Evolutionary conservation across 2,888 invertebrate species (phyloP), one percentile per base, ranked within the genome.

Genomic region (Mesoligia furuncula): DNA sequence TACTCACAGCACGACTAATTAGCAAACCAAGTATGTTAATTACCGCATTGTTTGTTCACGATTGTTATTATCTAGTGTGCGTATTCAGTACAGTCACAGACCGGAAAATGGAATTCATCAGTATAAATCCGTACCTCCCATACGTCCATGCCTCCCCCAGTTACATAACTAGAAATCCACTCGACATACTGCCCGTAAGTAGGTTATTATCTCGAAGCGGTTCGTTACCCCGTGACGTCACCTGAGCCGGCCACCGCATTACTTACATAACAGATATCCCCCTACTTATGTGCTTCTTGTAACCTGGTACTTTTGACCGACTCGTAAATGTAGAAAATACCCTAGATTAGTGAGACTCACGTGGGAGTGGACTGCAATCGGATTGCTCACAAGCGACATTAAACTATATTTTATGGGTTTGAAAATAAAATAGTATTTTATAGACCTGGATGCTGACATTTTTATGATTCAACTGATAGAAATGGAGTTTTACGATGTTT

Each of bases 121-220:
- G 62, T 36, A 77, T 65, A 74, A 84, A 81, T 77, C 66, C 27
- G 20, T 31, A 62, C 64, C 27, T 69, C 59, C 36, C 8, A 59
- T 51, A 69, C 36, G n/a, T 59, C 62, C 31, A 80, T 82, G 66
- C 42, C 24, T 45, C 31, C 76, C 75, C 75, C 17, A 15, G 80
- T 80, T 72, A 84, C 64, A 74, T 75, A 84, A 79, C 76, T 79
- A 76, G 75, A 77, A 83, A 80, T 78, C 79, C 80, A 78, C 83
- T 85, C 78, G 73, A 72, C 75, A 75, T 73, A 73, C 73, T 72
- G 71, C 39, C 76, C 72, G 79, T 85, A 88, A 88, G 87, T 87
- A 88, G 87, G 85, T 87, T 88, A 88, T 87, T 87, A 87, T 83
- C 87, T 80, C 77, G 82, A 71, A 68, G 69, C 81, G 77, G 87